A percentile compares a stretch with the other conserved stretches of the same genome.
phyloP scores from a whole-genome alignment of 1,140 invertebrate genomes.

The Brachionus plicatilis region DNA sequence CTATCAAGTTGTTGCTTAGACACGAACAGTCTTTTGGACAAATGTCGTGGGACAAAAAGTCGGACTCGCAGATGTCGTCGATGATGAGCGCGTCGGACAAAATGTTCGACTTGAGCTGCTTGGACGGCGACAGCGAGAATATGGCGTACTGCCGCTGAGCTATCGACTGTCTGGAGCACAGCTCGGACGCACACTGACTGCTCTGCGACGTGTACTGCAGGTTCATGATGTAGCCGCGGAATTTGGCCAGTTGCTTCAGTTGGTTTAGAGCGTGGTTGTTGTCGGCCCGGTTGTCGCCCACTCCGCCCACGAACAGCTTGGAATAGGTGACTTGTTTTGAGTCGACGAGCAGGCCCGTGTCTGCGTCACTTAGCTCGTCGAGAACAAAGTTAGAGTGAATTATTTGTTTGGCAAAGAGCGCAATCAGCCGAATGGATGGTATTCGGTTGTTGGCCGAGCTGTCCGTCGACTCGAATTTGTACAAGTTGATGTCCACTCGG shows the following conservation, averaged over 20 bases:
- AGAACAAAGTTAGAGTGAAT: conserved; percentile 15
- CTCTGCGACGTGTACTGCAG: background rate
- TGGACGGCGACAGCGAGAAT: background rate
- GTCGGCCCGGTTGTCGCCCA: background rate
- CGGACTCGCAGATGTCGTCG: conserved; percentile 36
- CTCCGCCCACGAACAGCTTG: conserved; percentile 8
- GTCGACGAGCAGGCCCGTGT: background rate
- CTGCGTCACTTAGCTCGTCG: background rate
- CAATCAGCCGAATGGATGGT: background rate
- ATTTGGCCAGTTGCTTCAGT: background rate
- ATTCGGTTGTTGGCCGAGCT: background rate
- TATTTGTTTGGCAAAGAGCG: conserved; percentile 6
- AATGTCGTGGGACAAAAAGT: conserved; percentile 20
- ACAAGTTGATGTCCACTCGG: background rate
- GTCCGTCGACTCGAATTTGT: background rate
- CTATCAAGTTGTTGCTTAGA: conserved; percentile 30
- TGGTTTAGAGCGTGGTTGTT: background rate
- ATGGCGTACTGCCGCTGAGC: conserved; percentile 26
- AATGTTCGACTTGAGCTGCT: background rate
- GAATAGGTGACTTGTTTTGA: conserved; percentile 14
- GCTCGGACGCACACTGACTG: background rate
- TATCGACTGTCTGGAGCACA: background rate
- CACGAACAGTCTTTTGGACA: conserved; percentile 34
- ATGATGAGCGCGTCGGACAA: background rate
- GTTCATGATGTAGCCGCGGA: conserved; percentile 38